These are phyloP conservation scores for Girardinichthys multiradiatus DNA, from an alignment of 2,113 vertebrate genomes.

Conservation along the genomic window DNA sequence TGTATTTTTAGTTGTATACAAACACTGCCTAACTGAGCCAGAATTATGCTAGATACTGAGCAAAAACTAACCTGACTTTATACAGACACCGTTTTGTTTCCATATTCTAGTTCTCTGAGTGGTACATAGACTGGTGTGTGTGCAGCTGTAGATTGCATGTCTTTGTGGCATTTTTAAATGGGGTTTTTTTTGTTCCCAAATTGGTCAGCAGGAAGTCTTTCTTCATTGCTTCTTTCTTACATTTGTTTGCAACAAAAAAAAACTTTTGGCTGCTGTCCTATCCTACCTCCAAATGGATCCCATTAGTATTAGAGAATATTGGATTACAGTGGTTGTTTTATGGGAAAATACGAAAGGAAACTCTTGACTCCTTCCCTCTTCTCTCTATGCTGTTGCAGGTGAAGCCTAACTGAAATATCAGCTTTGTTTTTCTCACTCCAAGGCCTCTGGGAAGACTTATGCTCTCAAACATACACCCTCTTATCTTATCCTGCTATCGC, in stretches of 20 bases:
- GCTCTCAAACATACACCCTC: constrained; percentile 36
- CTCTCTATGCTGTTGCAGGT: constrained; percentile 12
- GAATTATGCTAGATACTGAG: no score
- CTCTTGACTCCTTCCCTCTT: constrained; percentile 5
- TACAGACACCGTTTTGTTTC: no score
- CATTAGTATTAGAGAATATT: background rate
- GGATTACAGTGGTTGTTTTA: background rate
- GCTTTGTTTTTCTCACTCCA: constrained; percentile 13
- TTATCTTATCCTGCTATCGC: constrained; percentile 59
- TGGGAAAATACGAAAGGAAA: background rate
- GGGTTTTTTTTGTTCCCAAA: no score
- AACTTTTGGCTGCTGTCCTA: background rate
- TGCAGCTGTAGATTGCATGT: no score
- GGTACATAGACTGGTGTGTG: no score
- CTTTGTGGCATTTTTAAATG: no score
- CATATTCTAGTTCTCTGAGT: no score
- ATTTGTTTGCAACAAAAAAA: background rate
- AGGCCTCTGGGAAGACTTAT: constrained; percentile 31
- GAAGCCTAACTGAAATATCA: constrained; percentile 35
- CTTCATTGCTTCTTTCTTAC: background rate
- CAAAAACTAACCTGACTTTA: no score
- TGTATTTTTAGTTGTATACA: no score
- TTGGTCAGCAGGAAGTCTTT: background rate
- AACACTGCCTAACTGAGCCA: no score
- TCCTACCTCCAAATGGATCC: background rate